phyloP scores from a whole-genome alignment of 1,140 invertebrate genomes.

The Sminthurides bifidus region DNA sequence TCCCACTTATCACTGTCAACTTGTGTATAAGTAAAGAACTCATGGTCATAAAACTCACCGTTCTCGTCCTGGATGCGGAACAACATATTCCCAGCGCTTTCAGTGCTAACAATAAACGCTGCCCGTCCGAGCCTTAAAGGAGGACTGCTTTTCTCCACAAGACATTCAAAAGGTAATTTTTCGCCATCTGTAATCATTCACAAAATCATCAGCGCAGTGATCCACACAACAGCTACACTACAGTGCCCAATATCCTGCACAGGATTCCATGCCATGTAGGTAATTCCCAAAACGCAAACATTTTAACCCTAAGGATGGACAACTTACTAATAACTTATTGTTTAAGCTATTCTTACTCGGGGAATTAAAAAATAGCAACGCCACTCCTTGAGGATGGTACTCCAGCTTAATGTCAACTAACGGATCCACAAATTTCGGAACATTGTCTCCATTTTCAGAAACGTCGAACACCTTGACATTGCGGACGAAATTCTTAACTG shows the following conservation, averaged over 20 bases:
- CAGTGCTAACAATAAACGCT: slow-evolving; percentile 17
- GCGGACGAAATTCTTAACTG: neutral
- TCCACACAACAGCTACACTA: too few relatives aligned
- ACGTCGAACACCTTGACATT: neutral
- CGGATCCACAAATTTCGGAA: too few relatives aligned
- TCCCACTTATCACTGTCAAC: slow-evolving; percentile 5
- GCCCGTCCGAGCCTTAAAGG: slow-evolving; percentile 19
- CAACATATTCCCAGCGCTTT: slow-evolving; percentile 15
- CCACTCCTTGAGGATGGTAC: slow-evolving; percentile 62
- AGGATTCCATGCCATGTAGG: too few relatives aligned
- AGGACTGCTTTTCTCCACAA: slow-evolving; percentile 21
- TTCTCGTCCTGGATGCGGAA: slow-evolving; percentile 27
- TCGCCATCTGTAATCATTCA: slow-evolving; percentile 9
- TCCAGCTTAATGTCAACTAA: slow-evolving; percentile 56
- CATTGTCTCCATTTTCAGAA: neutral
- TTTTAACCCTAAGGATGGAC: too few relatives aligned
- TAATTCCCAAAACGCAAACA: too few relatives aligned
- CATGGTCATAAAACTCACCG: slow-evolving; percentile 58
- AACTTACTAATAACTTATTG: too few relatives aligned
- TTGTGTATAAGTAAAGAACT: slow-evolving; percentile 44
- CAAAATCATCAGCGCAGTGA: neutral
- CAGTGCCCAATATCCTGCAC: too few relatives aligned
- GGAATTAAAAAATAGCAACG: slow-evolving; percentile 46
- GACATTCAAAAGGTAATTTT: slow-evolving; percentile 6
- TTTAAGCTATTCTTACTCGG: slow-evolving; percentile 3